Percentiles rank a stretch among this genome's conserved stretches.
Conservation (phyloP, 2,113 vertebrate species). For the Podarcis cretensis region DNA sequence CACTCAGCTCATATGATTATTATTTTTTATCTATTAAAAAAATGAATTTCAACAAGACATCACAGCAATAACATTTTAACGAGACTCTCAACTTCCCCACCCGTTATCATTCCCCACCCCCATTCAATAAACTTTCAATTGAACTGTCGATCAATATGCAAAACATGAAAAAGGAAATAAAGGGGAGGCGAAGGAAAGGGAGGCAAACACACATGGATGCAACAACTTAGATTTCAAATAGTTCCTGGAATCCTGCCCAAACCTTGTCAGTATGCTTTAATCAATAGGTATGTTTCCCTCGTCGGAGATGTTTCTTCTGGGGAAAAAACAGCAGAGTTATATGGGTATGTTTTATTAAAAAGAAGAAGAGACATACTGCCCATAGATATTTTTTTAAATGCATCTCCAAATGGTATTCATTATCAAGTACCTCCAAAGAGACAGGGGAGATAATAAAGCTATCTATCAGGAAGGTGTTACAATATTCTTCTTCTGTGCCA, state of each 20-base stretch:
- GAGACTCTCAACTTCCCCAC: neutral
- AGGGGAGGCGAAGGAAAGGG: too few relatives aligned
- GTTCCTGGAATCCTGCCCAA: neutral
- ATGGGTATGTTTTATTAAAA: neutral
- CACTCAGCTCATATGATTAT: neutral
- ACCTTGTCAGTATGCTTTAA: neutral
- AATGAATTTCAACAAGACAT: neutral
- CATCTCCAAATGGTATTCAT: neutral
- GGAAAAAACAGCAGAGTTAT: neutral
- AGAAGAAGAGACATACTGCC: neutral
- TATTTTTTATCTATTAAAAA: neutral
- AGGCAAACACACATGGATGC: neutral
- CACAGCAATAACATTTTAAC: neutral
- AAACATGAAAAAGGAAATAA: neutral
- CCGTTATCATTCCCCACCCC: neutral
- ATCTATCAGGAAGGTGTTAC: neutral
- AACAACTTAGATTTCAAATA: neutral
- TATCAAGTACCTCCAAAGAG: neutral
- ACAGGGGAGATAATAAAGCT: neutral
- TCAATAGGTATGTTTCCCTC: neutral
- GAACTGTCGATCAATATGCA: neutral
- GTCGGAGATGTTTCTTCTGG: neutral
- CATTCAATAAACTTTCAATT: neutral
- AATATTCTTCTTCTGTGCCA: neutral
- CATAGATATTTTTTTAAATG: neutral